A percentile compares a stretch with the other conserved stretches of the same genome.
phyloP scores from a whole-genome alignment of 2,797 vertebrate genomes.

The Propithecus deckenii region DNA sequence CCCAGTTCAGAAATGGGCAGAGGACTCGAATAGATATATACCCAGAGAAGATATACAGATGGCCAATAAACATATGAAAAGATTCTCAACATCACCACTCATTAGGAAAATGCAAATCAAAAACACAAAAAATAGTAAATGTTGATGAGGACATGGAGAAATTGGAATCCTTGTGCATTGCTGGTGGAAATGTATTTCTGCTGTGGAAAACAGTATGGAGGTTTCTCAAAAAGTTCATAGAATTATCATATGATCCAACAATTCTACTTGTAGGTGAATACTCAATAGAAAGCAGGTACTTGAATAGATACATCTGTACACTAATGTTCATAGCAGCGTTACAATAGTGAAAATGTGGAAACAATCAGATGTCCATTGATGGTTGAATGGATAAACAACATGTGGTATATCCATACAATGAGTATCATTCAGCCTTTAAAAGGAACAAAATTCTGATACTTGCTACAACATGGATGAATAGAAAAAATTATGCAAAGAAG shows the following conservation, averaged over 20 bases:
- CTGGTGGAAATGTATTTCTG: background rate
- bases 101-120: background rate
- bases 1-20: background rate
- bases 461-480: background rate
- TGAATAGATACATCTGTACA: background rate
- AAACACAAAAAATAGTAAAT: background rate
- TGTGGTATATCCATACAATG: background rate
- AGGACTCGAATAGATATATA: background rate
- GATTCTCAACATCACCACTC: background rate
- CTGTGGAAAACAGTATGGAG: background rate
- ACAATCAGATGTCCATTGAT: background rate
- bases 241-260: background rate
- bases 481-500: background rate
- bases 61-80: background rate
- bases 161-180: background rate
- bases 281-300: background rate
- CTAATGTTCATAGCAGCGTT: background rate
- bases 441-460: background rate
- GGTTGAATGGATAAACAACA: background rate
- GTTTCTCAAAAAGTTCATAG: background rate
- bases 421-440: background rate
- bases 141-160: background rate
- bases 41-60: background rate
- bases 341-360: background rate
- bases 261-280: background rate